Evolutionary conservation across 2,797 vertebrate genomes (phyloP), one percentile per base, ranked within the genome.

Genomic region (Sarcophilus harrisii): DNA sequence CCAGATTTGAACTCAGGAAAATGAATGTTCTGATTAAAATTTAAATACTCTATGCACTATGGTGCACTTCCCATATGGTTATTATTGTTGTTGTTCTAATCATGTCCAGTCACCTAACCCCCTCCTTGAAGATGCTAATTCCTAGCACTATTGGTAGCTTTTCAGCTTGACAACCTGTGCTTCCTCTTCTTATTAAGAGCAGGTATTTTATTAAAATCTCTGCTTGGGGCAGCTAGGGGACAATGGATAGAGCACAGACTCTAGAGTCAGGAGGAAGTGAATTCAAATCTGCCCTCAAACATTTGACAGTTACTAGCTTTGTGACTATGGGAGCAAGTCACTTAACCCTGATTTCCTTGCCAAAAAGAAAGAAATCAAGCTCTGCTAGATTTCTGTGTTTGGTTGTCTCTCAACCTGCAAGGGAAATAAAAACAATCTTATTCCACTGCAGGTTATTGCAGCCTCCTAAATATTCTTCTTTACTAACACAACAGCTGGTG

Each of bases 381-480:
- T 94, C 55, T 90, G 14, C 27, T 92, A 73, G 57, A 57, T 6
- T 10, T 38, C 30, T 45, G 10, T 58, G 16, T 92, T 81, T 90
- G 91, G 32, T 32, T 93, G 38, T 4, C 81, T 96, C 93, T 94
- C 81, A 96, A 66, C 55, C 94, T 95, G 90, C 49, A 94, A 81
- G 90, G 91, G 92, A 96, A 49, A 27, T 16, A 81, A 81, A 81
- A 24, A 57, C 57, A 59, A 81, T 95, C 96, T 12, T 24, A 96
- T 66, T 93, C 29, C 73, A 97, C 45, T 66, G 32, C 2, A 13
- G 93, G 45, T 90, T 91, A 93, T 58, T 59, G 32, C 91, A 93
- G 55, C 57, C 95, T 96, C 59, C 62, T 94, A 95, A 93, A 95
- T 81, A 94, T 21, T 93, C 58, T 59, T 96, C 58, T 21, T 94